phyloP scores from a whole-genome alignment of 2,888 invertebrate species.

The Diadegma fenestrale region DNA sequence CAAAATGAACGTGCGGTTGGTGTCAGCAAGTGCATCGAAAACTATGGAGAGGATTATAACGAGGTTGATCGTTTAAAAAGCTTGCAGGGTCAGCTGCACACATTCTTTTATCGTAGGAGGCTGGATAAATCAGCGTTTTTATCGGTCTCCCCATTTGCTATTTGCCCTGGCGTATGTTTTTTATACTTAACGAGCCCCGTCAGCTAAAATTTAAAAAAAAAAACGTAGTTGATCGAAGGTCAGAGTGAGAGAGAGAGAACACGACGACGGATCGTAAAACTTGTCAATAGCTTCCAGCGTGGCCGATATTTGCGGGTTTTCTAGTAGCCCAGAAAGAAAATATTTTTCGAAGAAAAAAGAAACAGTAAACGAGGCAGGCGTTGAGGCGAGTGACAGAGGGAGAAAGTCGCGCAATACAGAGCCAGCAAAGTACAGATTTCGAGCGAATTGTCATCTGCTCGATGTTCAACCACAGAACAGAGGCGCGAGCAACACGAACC shows the following conservation, averaged over 20 bases:
- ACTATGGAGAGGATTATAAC: slow-evolving; percentile 14
- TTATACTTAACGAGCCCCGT: slow-evolving; percentile 1
- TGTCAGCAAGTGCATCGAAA: slow-evolving; percentile 5
- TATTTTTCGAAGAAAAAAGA: slow-evolving; percentile 18
- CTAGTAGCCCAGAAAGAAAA: slow-evolving; percentile 28
- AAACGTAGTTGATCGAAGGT: not conserved
- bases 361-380: slow-evolving; percentile 5
- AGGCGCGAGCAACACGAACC: slow-evolving; percentile 24
- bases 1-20: not conserved
- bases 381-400: slow-evolving; percentile 31
- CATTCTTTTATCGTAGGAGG: not conserved
- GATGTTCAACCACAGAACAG: slow-evolving; percentile 32
- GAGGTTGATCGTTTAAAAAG: slow-evolving; percentile 20
- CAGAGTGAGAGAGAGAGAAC: not conserved
- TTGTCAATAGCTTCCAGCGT: slow-evolving; percentile 52
- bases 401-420: not conserved
- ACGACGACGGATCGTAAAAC: slow-evolving; percentile 53
- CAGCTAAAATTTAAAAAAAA: not conserved
- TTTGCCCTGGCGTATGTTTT: slow-evolving; percentile 10
- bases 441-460: slow-evolving; percentile 50
- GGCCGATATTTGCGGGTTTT: slow-evolving; percentile 48
- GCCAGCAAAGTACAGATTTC: slow-evolving; percentile 38
- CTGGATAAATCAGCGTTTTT: slow-evolving; percentile 14
- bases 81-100: slow-evolving; percentile 10
- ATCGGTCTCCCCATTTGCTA: not conserved